These are phyloP conservation scores for Romanogobio albipinnatus DNA, from an alignment of 2,113 vertebrate genomes.

Conservation along the genomic window DNA sequence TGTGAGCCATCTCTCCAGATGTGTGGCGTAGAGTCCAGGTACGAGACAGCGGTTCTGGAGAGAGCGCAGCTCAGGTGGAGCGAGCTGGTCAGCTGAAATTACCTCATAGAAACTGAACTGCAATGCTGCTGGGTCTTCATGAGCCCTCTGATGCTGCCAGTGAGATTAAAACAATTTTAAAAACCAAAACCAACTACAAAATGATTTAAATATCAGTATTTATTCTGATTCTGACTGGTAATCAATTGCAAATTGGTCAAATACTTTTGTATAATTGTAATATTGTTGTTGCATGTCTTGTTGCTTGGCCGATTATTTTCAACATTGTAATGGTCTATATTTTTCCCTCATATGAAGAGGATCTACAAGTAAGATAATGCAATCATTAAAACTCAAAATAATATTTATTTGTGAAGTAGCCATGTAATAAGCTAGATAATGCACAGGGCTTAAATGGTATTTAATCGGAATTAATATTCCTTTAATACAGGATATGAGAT, in stretches of 20 bases:
- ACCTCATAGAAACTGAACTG: slow-evolving; percentile 94
- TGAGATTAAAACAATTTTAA: slow-evolving; percentile 17
- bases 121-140: slow-evolving; percentile 87
- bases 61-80: slow-evolving; percentile 83
- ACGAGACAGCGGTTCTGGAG: slow-evolving; percentile 91
- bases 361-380: too few species aligned
- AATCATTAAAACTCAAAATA: too few species aligned
- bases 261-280: background rate
- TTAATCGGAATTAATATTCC: background rate
- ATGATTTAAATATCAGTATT: background rate
- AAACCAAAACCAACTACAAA: background rate
- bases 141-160: slow-evolving; percentile 89
- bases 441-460: background rate
- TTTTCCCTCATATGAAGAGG: too few species aligned
- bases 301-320: too few species aligned
- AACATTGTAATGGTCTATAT: too few species aligned
- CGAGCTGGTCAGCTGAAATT: slow-evolving; percentile 84
- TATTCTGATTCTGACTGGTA: background rate
- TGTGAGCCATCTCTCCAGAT: slow-evolving; percentile 91
- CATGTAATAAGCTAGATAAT: background rate
- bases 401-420: background rate
- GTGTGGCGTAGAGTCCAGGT: slow-evolving; percentile 90
- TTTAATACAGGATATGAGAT: slow-evolving; percentile 47
- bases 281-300: too few species aligned
- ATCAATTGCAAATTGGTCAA: too few species aligned